Base-by-base conservation (phyloP, 2,888 invertebrate species). In the Mythimna vitellina region DNA sequence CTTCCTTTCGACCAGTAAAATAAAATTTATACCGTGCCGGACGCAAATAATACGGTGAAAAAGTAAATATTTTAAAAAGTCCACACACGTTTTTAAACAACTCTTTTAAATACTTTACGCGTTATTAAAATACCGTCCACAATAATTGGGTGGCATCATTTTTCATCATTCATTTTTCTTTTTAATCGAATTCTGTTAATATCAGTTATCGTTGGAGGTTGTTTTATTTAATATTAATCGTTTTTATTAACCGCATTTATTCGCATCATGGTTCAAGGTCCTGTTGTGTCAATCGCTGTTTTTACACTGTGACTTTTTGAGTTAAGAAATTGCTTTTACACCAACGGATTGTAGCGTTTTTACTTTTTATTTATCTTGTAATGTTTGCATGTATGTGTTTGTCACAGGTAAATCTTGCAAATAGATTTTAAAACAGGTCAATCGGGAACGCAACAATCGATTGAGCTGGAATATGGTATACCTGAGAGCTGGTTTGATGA, bases 71-170 rank as follows among this genome's bases (percentile, higher is more conserved):
- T 70, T 81, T 56, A 62, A 82, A 80, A 82, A 61, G 69, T 70
- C 65, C 79, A 57, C 65, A 63, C 82, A 32, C 57, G 46, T 71
- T 73, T 75, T 74, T 74, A 65, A 58, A 74, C 75, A 76, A 70
- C 72, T 76, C 81, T 84, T 84, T 81, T 79, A 84, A 86, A 81
- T 80, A 73, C 74, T 76, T 71, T 74, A 70, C 70, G 75, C 66
- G 66, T 78, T 76, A 76, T 73, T 70, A 83, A 83, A 83, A 82
- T 65, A 66, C 61, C 60, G 81, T 74, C 77, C 72, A 57, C 61
- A 75, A 77, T 79, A 78, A 73, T 61, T 76, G 64, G 66, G 46
- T 75, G 76, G 53, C 29, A 61, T 76, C 73, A 65, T 70, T 68
- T 71, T 77, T 76, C 78, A 73, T 66, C 65, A 78, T 69, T 73